Conservation (phyloP, 2,888 invertebrate genomes). For the Temnothorax unifasciatus region DNA sequence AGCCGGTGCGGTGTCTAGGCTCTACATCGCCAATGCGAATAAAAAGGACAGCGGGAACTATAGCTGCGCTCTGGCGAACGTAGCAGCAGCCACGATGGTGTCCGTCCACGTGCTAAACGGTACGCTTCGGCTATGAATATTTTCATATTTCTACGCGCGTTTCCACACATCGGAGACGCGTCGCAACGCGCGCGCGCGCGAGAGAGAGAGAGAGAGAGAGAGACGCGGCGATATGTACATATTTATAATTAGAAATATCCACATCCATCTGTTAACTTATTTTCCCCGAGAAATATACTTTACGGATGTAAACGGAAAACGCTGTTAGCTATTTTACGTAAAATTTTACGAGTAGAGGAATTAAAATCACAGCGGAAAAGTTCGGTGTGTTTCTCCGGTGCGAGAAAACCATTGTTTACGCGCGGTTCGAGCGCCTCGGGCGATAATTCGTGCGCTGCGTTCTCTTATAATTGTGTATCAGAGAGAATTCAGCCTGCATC, state of each 20-base stretch:
- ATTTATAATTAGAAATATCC: not conserved
- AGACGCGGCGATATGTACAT: not conserved
- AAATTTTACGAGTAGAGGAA: not conserved
- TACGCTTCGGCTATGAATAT: constrained; percentile 83
- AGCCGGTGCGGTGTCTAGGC: constrained; percentile 91
- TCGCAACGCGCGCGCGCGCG: not conserved
- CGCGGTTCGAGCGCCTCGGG: not conserved
- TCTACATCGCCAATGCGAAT: constrained; percentile 93
- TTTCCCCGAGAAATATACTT: not conserved
- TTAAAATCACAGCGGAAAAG: not conserved
- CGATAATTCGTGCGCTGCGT: constrained; percentile 7
- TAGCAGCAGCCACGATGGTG: constrained; percentile 90
- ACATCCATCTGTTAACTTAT: not conserved
- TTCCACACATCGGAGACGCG: not conserved
- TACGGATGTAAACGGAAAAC: not conserved
- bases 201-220: not conserved
- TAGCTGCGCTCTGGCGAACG: constrained; percentile 91
- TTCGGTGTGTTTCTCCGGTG: not conserved
- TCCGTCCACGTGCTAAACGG: constrained; percentile 93
- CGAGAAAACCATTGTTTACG: not conserved
- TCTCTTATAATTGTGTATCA: constrained; percentile 51
- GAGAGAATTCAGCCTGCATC: constrained; percentile 24
- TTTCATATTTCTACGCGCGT: not conserved
- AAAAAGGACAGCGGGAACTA: constrained; percentile 93
- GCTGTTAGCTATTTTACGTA: not conserved